Evolutionary conservation across 2,797 vertebrate species (phyloP), one percentile per base, ranked within the genome.

Genomic region (Gymnodraco acuticeps): DNA sequence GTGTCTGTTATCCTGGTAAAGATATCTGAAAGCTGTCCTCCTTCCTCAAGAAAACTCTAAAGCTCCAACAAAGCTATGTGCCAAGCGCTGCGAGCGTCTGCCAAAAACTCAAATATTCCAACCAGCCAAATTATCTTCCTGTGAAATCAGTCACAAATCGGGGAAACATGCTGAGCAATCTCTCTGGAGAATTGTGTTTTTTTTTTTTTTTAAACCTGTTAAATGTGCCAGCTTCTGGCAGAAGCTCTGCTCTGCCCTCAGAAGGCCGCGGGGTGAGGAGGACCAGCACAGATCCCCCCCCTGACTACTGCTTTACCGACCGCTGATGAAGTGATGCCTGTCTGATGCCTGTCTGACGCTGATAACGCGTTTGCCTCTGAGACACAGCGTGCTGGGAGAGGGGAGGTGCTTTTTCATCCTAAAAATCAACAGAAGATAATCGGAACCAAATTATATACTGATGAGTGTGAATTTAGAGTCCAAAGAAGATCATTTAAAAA

Each of bases 311-410:
- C 77, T 88, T 87, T 84, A 78, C 65, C 87, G 84, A 85, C 79
- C 81, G n/a, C 78, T 74, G 88, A 82, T 76, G 65, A 73, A 73
- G 80, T 38, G 14, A 59, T 33, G 66, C 20, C 77, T 86, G 85
- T 88, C 78, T 85, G 87, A 59, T 33, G 66, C 20, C 80, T 86
- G 85, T 88, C 78, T 85, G 87, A 70, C 53, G 74, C 81, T 85
- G 87, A 87, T 86, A 88, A 89, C 75, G 23, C 10, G 61, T 51
- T 43, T 23, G 63, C 70, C 75, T 59, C 52, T 12, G 42, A 70
- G 55, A 53, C 14, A 14, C 42, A 1, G n/a, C 9, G 5, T 1
- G 51, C 16, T 23, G 23, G 10, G 70, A 63, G 51, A 58, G 16
- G 23, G 23, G 68, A 47, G 60, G 27, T 50, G 53, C 12, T 31